These are phyloP conservation scores for Drosophila punjabiensis DNA, from an alignment of 1,140 invertebrate genomes.

Conservation along the genomic window DNA sequence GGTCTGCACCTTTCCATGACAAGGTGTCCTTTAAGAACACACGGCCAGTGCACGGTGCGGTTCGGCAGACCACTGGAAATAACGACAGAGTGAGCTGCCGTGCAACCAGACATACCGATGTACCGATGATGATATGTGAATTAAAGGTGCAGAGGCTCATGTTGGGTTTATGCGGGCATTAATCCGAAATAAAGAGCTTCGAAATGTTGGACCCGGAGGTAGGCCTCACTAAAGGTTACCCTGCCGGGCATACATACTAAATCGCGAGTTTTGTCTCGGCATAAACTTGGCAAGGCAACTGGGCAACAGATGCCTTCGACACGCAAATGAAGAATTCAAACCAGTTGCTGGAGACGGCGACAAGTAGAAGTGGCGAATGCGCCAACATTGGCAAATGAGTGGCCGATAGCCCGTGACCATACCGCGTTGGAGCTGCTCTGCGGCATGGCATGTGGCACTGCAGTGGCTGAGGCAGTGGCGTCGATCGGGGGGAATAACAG, in stretches of 20 bases:
- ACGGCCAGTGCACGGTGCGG: slow-evolving; percentile 16
- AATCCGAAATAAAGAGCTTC: neutral
- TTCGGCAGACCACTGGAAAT: slow-evolving; percentile 11
- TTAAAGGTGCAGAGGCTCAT: slow-evolving; percentile 8
- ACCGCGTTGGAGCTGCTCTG: neutral
- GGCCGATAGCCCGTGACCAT: slow-evolving; percentile 48
- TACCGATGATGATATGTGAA: slow-evolving; percentile 14
- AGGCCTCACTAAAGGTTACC: neutral
- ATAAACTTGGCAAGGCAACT: slow-evolving; percentile 5
- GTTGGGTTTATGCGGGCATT: slow-evolving; percentile 14
- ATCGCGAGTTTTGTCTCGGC: neutral
- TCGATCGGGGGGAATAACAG: neutral
- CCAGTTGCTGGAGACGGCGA: slow-evolving; percentile 58
- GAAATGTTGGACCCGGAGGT: neutral
- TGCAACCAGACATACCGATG: slow-evolving; percentile 18
- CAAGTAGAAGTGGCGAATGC: slow-evolving; percentile 59
- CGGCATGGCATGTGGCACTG: slow-evolving; percentile 35
- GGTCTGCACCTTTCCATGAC: slow-evolving; percentile 68
- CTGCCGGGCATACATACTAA: neutral
- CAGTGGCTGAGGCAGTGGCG: slow-evolving; percentile 7
- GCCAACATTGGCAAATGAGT: slow-evolving; percentile 54
- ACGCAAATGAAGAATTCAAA: slow-evolving; percentile 80
- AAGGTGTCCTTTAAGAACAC: slow-evolving; percentile 46
- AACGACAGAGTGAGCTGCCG: slow-evolving; percentile 10
- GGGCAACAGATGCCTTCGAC: slow-evolving; percentile 39